Evolutionary conservation across 1,140 invertebrate species (phyloP).

Genomic region (Aphelinus certus): DNA sequence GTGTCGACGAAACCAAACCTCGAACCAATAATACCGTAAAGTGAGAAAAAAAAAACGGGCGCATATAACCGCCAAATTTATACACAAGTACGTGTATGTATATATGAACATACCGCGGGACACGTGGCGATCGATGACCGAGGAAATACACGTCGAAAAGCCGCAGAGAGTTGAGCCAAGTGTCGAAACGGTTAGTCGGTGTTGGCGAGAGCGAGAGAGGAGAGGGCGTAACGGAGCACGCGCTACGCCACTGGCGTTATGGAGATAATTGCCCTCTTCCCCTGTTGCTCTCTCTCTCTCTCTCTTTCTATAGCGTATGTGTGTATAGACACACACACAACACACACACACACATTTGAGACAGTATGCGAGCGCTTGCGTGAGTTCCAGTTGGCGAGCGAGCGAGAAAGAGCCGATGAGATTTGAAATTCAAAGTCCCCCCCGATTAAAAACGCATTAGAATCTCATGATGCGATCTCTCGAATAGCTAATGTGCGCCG

Average conservation of each 20-base stretch:
- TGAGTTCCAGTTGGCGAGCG: constrained; percentile 11
- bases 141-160: too few species aligned
- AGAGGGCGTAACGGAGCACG: constrained; percentile 19
- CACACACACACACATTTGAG: not conserved
- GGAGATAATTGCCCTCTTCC: constrained; percentile 50
- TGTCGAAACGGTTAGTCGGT: constrained; percentile 39
- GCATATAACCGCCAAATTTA: too few species aligned
- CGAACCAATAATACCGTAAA: too few species aligned
- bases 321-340: constrained; percentile 32
- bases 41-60: too few species aligned
- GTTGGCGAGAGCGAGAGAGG: not conserved
- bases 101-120: too few species aligned
- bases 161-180: not conserved
- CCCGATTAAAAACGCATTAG: constrained; percentile 64
- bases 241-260: constrained; percentile 47
- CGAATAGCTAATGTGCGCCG: constrained; percentile 33
- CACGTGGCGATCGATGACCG: too few species aligned
- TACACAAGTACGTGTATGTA: too few species aligned
- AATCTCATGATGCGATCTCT: constrained; percentile 44
- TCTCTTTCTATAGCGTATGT: constrained; percentile 30
- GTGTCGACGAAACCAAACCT: too few species aligned
- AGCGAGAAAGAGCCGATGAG: constrained; percentile 46
- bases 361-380: not conserved
- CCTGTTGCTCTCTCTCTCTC: constrained; percentile 31
- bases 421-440: constrained; percentile 62